A percentile compares a stretch with the other conserved stretches of the same genome.
phyloP scores from a whole-genome alignment of 2,888 invertebrate species.

The Plemyria rubiginata region DNA sequence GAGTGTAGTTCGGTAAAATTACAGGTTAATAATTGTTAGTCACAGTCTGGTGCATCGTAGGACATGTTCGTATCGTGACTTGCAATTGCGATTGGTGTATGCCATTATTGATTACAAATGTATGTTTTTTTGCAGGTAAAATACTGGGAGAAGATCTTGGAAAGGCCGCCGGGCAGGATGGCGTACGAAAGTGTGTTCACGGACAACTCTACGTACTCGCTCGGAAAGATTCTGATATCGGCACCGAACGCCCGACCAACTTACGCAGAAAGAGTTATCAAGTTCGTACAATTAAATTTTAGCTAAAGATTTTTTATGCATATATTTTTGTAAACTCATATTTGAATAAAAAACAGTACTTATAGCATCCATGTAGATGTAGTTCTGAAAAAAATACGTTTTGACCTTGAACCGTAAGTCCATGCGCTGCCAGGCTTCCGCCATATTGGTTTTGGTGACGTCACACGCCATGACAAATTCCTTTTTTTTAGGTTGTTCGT shows the following conservation, averaged over 20 bases:
- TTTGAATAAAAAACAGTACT: background rate
- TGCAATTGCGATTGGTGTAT: too few relatives aligned
- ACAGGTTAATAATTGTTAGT: too few relatives aligned
- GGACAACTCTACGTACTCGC: slow-evolving; percentile 86
- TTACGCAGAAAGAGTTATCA: slow-evolving; percentile 92
- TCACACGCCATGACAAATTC: too few relatives aligned
- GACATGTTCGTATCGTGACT: too few relatives aligned
- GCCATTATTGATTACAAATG: background rate
- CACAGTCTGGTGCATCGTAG: too few relatives aligned
- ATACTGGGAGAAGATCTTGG: slow-evolving; percentile 94
- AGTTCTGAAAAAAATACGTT: too few relatives aligned
- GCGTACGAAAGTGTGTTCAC: slow-evolving; percentile 94
- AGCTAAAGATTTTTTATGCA: background rate
- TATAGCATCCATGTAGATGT: background rate
- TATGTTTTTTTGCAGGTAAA: slow-evolving; percentile 85
- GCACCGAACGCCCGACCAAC: slow-evolving; percentile 90
- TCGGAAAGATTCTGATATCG: slow-evolving; percentile 92
- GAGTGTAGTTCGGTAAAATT: too few relatives aligned
- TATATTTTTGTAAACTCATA: too few relatives aligned
- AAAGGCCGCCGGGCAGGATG: slow-evolving; percentile 91
- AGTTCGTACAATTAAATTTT: slow-evolving; percentile 56
- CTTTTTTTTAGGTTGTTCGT: slow-evolving; percentile 78
- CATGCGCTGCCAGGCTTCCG: background rate
- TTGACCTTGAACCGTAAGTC: too few relatives aligned
- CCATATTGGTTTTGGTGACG: background rate